Base-by-base conservation (phyloP, 2,113 vertebrate genomes). In the Scomber japonicus region DNA sequence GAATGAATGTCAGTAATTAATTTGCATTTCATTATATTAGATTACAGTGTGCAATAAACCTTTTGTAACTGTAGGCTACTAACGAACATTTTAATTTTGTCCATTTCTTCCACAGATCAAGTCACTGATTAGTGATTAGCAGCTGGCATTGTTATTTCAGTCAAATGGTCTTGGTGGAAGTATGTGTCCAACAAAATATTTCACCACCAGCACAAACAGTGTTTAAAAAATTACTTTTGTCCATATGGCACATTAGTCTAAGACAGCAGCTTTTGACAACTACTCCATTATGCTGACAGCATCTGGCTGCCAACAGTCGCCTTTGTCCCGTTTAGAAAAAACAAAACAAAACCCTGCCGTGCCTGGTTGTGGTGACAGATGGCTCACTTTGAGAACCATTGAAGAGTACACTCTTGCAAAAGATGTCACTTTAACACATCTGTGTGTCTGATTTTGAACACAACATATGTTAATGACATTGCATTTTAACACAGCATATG, bases 361-460 rank as follows among this genome's bases (percentile, higher is more conserved):
- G 70, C 60, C 31, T 16, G 69, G 55, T 27, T 85, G 80, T 75
- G 57, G 63, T 75, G 80, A 88, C 89, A 91, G 89, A 89, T 92
- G 89, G 89, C 69, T 89, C 0, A 3, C 67, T 86, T 66, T 86
- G 60, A 88, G 65, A 82, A 64, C 48, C 3, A 14, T 17, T 7
- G 40, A 80, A 49, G 44, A 71, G 68, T 44, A 17, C 57, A 78
- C 45, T 50, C 50, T 73, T 65, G 61, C 75, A 78, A 62, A 84
- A 62, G 44, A 86, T 57, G 70, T 70, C 5, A 51, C 55, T 76
- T 72, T 14, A 51, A 50, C 69, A 65, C 64, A 44, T 40, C 55
- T 21, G 51, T 74, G 27, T 40, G 64, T 78, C 50, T 67, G 24
- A 15, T 62, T 85, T 78, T 71, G 40, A 75, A 53, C 35, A 49